Percentiles rank a stretch among this genome's conserved stretches.
phyloP scores from a whole-genome alignment of 2,888 invertebrate species.

The Leptopterna dolabrata region DNA sequence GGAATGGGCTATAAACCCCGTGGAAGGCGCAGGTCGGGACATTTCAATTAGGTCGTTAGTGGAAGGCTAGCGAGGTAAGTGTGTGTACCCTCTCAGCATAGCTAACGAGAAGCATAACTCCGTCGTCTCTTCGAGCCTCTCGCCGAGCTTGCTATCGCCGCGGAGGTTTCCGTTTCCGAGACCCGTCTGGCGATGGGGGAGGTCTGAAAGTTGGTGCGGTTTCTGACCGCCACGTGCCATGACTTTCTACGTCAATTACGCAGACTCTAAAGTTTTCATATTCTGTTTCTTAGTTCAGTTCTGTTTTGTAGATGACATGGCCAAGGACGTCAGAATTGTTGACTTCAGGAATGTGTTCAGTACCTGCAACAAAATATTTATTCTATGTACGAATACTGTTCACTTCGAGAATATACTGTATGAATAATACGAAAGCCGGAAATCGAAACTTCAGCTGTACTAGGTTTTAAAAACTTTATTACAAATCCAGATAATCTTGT shows the following conservation, averaged over 20 bases:
- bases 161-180: background rate
- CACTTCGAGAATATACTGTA: too few species aligned
- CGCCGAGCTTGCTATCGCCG: background rate
- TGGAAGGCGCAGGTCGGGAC: slow-evolving; percentile 49
- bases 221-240: background rate
- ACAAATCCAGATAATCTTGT: too few species aligned
- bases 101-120: slow-evolving; percentile 54
- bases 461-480: too few species aligned
- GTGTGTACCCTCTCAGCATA: slow-evolving; percentile 55
- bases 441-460: too few species aligned
- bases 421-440: too few species aligned
- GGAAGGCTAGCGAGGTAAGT: slow-evolving; percentile 45
- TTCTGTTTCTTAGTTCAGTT: background rate
- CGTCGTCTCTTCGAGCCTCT: background rate
- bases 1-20: slow-evolving; percentile 49
- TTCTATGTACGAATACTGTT: too few species aligned
- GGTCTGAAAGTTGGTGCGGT: background rate
- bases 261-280: background rate
- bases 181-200: background rate
- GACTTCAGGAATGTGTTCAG: too few species aligned
- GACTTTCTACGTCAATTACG: background rate
- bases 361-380: too few species aligned
- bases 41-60: slow-evolving; percentile 54
- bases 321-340: too few species aligned
- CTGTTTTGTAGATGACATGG: too few species aligned